These are phyloP conservation scores for Eueremaeus valkanovi DNA, from an alignment of 2,888 invertebrate species.

Conservation along the genomic window DNA sequence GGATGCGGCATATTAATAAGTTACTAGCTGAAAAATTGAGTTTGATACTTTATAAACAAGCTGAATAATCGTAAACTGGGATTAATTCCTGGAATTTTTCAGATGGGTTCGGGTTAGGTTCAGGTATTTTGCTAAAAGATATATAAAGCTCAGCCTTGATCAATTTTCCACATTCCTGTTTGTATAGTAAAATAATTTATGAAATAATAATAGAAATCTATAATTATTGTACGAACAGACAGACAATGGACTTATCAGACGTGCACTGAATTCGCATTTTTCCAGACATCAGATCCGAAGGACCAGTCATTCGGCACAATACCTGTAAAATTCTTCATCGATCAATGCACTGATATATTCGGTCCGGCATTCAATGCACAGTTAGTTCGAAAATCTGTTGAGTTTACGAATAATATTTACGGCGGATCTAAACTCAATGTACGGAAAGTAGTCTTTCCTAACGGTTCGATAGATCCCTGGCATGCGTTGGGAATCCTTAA, in stretches of 20 bases:
- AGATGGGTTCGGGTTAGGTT: too few relatives aligned
- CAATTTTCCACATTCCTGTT: too few relatives aligned
- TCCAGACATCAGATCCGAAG: conserved; percentile 70
- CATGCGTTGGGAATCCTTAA: conserved; percentile 55
- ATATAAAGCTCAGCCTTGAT: too few relatives aligned
- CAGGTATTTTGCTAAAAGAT: too few relatives aligned
- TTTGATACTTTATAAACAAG: too few relatives aligned
- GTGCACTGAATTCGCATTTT: conserved; percentile 93
- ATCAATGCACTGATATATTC: conserved; percentile 75
- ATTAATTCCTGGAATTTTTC: too few relatives aligned
- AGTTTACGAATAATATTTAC: conserved; percentile 68
- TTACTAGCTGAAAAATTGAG: too few relatives aligned
- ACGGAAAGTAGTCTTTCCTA: conserved; percentile 73
- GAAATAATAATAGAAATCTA: neutral
- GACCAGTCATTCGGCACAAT: conserved; percentile 74
- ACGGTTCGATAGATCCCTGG: conserved; percentile 75
- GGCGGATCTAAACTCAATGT: conserved; percentile 69
- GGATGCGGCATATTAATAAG: too few relatives aligned
- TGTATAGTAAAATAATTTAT: conserved; percentile 32
- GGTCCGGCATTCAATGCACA: conserved; percentile 57
- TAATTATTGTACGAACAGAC: conserved; percentile 51
- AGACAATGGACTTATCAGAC: conserved; percentile 93
- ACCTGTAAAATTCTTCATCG: conserved; percentile 68
- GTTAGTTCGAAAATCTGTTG: conserved; percentile 62
- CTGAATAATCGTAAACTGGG: too few relatives aligned